Evolutionary conservation across 1,140 invertebrate species (phyloP).

Genomic region (Belonocnema kinseyi): DNA sequence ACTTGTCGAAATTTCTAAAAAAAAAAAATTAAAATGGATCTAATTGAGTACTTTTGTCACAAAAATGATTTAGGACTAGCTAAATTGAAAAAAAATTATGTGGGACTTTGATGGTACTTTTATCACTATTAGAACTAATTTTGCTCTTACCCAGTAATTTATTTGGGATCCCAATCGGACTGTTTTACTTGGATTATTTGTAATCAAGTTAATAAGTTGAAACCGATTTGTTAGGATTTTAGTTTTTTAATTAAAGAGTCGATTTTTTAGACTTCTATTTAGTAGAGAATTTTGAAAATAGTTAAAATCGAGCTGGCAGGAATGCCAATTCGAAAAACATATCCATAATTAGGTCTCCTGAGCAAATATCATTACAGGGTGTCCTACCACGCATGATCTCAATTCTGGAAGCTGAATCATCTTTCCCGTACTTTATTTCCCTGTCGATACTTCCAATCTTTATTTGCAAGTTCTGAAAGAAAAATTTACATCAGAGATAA

Average conservation of each 20-base stretch:
- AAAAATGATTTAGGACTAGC: too few relatives aligned
- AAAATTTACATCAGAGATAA: neutral
- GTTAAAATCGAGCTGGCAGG: neutral
- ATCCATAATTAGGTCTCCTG: constrained; percentile 29
- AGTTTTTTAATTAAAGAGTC: neutral
- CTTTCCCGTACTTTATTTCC: neutral
- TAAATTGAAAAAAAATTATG: too few relatives aligned
- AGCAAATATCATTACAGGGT: constrained; percentile 32
- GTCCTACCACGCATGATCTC: constrained; percentile 33
- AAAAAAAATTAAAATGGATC: too few relatives aligned
- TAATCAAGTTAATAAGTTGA: neutral
- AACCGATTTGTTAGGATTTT: neutral
- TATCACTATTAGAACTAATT: too few relatives aligned
- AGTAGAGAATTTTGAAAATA: neutral
- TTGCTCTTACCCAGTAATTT: too few relatives aligned
- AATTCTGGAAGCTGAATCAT: neutral
- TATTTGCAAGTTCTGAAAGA: neutral
- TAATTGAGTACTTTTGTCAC: too few relatives aligned
- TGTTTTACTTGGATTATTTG: too few relatives aligned
- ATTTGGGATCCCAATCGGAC: too few relatives aligned
- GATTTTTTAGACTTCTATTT: too few relatives aligned
- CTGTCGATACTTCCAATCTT: neutral
- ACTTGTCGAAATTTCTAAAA: too few relatives aligned
- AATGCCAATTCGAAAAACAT: constrained; percentile 31
- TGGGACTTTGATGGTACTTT: too few relatives aligned